Percentiles rank a stretch among this genome's conserved stretches.
Evolutionary conservation across 2,113 vertebrate genomes (phyloP).

Genomic region (Mirounga angustirostris): DNA sequence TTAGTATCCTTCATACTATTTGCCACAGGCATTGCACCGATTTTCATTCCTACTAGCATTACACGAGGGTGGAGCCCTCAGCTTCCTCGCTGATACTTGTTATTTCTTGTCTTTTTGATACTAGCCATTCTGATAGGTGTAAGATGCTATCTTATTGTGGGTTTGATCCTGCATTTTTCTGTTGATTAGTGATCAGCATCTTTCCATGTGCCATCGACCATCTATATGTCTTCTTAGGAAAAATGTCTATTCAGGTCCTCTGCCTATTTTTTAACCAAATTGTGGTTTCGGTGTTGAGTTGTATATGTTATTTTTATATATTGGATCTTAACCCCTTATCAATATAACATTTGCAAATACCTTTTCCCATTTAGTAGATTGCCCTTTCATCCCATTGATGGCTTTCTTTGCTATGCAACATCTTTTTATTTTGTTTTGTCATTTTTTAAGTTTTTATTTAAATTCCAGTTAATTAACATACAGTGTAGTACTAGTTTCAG

Average conservation of each 20-base stretch:
- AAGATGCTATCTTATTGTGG: not conserved
- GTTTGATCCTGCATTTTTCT: not conserved
- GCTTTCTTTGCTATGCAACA: not conserved
- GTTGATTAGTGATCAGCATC: not conserved
- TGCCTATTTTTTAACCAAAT: not conserved
- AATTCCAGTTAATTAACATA: not conserved
- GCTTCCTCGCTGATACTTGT: not conserved
- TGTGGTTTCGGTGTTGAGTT: not conserved
- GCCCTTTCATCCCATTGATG: not conserved
- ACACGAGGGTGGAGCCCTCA: not conserved
- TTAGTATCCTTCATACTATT: not conserved
- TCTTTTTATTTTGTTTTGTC: not conserved
- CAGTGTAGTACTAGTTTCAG: not conserved
- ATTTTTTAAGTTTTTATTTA: not conserved
- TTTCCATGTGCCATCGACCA: not conserved
- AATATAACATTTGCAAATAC: not conserved
- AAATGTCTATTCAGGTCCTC: not conserved
- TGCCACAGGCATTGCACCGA: not conserved
- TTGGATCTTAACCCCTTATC: not conserved
- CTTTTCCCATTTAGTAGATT: not conserved
- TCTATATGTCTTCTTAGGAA: not conserved
- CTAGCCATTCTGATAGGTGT: not conserved
- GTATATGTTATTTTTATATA: not conserved
- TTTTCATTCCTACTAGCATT: not conserved
- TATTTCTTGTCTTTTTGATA: not conserved